These are phyloP conservation scores for Eulemur rubriventer DNA, from an alignment of 2,797 vertebrate genomes.

Conservation along the genomic window DNA sequence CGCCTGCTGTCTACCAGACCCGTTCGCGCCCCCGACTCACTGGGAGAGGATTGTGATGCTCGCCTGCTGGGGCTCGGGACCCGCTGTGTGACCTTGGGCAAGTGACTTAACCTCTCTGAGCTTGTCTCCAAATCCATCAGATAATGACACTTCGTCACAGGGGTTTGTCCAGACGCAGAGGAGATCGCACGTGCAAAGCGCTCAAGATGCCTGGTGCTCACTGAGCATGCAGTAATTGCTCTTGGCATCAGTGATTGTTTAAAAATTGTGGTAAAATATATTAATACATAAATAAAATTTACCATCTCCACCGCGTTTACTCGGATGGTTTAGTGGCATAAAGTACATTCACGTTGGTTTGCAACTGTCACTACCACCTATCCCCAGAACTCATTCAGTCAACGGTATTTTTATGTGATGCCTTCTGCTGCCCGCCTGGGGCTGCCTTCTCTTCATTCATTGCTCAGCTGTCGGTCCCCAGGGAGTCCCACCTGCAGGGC, in stretches of 20 bases:
- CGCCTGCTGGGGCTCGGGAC: background rate
- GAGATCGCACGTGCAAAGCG: background rate
- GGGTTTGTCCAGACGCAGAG: background rate
- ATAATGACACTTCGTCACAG: background rate
- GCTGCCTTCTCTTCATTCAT: background rate
- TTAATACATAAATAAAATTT: too few species aligned
- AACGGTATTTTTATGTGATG: background rate
- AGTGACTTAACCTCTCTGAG: background rate
- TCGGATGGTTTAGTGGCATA: background rate
- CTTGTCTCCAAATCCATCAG: too few species aligned
- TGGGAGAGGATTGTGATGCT: background rate
- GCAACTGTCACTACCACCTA: background rate
- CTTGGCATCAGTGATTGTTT: background rate
- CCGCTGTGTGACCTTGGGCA: background rate
- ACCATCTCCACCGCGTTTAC: background rate
- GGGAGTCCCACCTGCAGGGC: too few species aligned
- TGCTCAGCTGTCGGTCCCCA: background rate
- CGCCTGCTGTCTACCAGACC: background rate
- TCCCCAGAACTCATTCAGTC: background rate
- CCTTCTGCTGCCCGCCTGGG: background rate
- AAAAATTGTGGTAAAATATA: background rate
- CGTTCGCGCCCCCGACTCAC: too few species aligned
- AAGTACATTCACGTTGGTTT: too few species aligned
- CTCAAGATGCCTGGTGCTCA: background rate
- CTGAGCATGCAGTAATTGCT: background rate